Evolutionary conservation across 2,113 vertebrate genomes (phyloP), one percentile per base, ranked within the genome.

Genomic region (Mus musculus): DNA sequence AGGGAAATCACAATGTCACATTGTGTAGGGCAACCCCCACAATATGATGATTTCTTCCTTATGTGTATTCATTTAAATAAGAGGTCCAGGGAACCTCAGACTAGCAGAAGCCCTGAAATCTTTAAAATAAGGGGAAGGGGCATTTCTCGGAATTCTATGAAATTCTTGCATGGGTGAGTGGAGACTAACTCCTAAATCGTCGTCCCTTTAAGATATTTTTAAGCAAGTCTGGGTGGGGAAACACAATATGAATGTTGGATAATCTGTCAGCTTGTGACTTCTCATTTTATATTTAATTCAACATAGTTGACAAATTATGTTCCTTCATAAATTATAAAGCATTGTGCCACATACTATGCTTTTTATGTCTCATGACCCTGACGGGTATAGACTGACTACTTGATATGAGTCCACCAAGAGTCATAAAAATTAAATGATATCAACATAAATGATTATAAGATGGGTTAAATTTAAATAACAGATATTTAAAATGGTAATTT

Each of bases 41-140:
- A 65, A 52, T 86, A 42, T 11, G 87, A 19, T 87, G 54, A 89
- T 56, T 96, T 93, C 49, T 59, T 59, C 46, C 69, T 89, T 42
- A 61, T 36, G 61, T 78, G 86, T 87, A 84, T 86, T 92, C 67
- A 67, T 93, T 96, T 93, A 85, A 93, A 95, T 2, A 17, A 77
- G 14, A 86, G 56, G 22, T 75, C 26, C 33, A 56, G 82, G 22
- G 92, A 93, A 88, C 4, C 20, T 52, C 19, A 84, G 69, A 59
- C 77, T 69, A 94, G 65, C 22, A 75, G 26, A 96, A 81, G 91
- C 16, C 19, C 26, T 93, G 56, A 39, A 92, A 95, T 82, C 14
- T 16, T 95, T 56, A 88, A 49, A 90, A 59, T 93, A 49, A 56
- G 87, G 54, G 52, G 49, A 90, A 46, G 6, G 71, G 89, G 52